Conservation (phyloP, 1,140 invertebrate species). For the Meloidogyne exigua region DNA sequence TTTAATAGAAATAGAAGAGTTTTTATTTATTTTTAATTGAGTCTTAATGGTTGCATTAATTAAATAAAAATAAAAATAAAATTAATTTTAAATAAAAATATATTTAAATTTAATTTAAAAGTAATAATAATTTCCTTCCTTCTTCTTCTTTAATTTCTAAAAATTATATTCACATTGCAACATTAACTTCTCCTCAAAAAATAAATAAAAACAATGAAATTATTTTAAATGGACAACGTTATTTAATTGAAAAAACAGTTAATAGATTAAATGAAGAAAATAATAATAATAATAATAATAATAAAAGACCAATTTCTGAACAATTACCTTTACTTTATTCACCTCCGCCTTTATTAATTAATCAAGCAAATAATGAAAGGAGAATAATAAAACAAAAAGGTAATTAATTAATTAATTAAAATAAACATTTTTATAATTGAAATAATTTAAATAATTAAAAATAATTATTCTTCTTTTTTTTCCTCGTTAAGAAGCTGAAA, state of each 20-base stretch:
- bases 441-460: too few species aligned
- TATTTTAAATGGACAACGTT: slow-evolving; percentile 9
- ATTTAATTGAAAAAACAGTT: slow-evolving; percentile 15
- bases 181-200: slow-evolving; percentile 6
- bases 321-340: background rate
- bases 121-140: background rate
- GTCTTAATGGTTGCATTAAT: too few species aligned
- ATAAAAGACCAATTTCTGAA: slow-evolving; percentile 3
- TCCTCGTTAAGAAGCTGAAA: too few species aligned
- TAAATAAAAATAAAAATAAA: too few species aligned
- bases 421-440: too few species aligned
- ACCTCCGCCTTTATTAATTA: background rate
- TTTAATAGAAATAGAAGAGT: too few species aligned
- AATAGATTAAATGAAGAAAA: background rate
- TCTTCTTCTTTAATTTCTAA: background rate
- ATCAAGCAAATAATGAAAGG: background rate
- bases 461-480: too few species aligned
- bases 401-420: too few species aligned
- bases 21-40: too few species aligned
- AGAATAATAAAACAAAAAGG: background rate
- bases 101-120: background rate
- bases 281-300: background rate
- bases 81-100: background rate
- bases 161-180: slow-evolving; percentile 15
- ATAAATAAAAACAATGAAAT: background rate